Evolutionary conservation across 1,140 invertebrate genomes (phyloP), one percentile per base, ranked within the genome.

Genomic region (Dendrolimus punctatus): DNA sequence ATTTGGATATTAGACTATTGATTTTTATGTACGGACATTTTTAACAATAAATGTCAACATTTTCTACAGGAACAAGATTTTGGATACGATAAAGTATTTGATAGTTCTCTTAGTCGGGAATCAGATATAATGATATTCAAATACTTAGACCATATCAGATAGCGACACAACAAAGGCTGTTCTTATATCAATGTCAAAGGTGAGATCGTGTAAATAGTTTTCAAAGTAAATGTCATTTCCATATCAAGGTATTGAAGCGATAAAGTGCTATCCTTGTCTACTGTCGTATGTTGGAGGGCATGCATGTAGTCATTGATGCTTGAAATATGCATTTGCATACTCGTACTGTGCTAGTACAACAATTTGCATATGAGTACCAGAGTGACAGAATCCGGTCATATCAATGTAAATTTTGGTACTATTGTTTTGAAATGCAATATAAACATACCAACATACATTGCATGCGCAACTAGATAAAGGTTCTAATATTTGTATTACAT

Each of bases 381-480:
- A 49, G 43, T 62, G 63, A 65, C 63, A 62, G 51, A 62, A 54
- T 54, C 49, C 63, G 63, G 63, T 62, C 57, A 61, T 46, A 51
- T 61, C 51, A 58, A 8, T 55, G 41, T 50, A 53, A n/a, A 39
- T 43, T 10, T 44, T 38, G 39, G 40, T 53, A 55, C 52, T 53
- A 53, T 55, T 49, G 56, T 52, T 52, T 55, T 53, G 10, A 40
- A 44, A 53, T n/a, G 23, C n/a, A 45, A n/a, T n/a, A 6, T 45
- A n/a, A 45, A 45, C 8, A 9, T 5, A 9, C 23, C 43, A n/a
- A 45, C 5, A 5, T 10, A n/a, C 6, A n/a, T 8, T 45, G n/a
- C n/a, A 8, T 6, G 10, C 5, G 42, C 6, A 6, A n/a, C 42
- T 43, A 43, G 3, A 23, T 23, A 23, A 23, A 23, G 23, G 1